phyloP scores from a whole-genome alignment of 2,113 vertebrate species.

The Gulo gulo region DNA sequence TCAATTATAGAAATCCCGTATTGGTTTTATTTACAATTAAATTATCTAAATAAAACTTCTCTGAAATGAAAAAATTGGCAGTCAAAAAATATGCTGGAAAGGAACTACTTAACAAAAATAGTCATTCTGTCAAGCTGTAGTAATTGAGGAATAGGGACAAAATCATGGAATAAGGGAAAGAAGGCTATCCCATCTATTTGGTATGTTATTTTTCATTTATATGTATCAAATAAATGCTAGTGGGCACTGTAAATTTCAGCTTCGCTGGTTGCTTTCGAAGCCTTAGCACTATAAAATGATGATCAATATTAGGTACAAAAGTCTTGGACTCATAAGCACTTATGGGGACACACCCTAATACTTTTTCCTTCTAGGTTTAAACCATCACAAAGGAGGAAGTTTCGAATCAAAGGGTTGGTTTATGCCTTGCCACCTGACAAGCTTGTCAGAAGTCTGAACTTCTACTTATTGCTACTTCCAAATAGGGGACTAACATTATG shows the following conservation, averaged over 20 bases:
- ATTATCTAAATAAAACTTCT: conserved; percentile 3
- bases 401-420: neutral
- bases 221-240: neutral
- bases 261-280: neutral
- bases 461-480: neutral
- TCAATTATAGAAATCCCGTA: neutral
- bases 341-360: neutral
- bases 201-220: neutral
- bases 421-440: neutral
- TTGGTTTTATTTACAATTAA: conserved; percentile 27
- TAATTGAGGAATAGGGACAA: neutral
- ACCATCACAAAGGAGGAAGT: neutral
- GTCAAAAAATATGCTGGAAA: neutral
- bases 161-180: neutral
- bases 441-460: neutral
- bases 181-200: neutral
- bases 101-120: neutral
- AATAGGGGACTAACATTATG: neutral
- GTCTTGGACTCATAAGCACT: neutral
- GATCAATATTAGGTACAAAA: neutral
- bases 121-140: neutral
- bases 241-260: neutral
- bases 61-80: neutral
- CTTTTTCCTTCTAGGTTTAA: neutral
- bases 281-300: neutral